Percentiles rank a stretch among this genome's conserved stretches.
phyloP scores from a whole-genome alignment of 2,797 vertebrate genomes.

The Halcyon leucocephala region DNA sequence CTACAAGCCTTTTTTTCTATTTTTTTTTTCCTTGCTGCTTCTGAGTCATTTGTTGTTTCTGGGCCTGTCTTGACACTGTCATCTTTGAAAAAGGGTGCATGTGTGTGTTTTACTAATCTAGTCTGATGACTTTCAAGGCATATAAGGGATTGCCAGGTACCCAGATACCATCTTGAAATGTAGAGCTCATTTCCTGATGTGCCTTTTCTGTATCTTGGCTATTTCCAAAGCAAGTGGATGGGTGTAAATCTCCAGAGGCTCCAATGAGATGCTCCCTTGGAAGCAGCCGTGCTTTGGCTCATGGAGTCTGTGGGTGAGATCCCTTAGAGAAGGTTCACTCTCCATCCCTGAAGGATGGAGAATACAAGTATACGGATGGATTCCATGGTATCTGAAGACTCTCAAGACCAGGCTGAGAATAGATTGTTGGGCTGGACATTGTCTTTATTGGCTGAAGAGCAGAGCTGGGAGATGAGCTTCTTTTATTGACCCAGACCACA shows the following conservation, averaged over 20 bases:
- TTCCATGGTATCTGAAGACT: not conserved
- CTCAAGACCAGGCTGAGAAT: not conserved
- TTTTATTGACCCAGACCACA: too few species aligned
- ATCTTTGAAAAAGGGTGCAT: not conserved
- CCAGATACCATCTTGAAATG: not conserved
- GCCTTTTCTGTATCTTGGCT: not conserved
- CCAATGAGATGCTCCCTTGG: not conserved
- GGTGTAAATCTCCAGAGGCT: not conserved
- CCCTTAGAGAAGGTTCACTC: not conserved
- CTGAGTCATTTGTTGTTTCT: slow-evolving; percentile 16
- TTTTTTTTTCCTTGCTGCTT: not conserved
- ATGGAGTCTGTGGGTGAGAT: not conserved
- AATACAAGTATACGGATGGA: not conserved
- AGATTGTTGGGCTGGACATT: not conserved
- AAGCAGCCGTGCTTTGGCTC: not conserved
- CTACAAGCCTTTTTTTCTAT: not conserved
- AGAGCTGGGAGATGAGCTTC: not conserved
- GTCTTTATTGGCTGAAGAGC: not conserved
- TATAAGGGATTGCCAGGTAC: not conserved
- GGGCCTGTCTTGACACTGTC: not conserved
- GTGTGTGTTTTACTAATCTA: not conserved
- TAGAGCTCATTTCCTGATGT: not conserved
- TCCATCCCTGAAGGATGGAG: not conserved
- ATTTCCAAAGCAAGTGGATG: not conserved
- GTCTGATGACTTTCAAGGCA: not conserved